Evolutionary conservation across 2,113 vertebrate species (phyloP).

Genomic region (Catharus bicknelli): DNA sequence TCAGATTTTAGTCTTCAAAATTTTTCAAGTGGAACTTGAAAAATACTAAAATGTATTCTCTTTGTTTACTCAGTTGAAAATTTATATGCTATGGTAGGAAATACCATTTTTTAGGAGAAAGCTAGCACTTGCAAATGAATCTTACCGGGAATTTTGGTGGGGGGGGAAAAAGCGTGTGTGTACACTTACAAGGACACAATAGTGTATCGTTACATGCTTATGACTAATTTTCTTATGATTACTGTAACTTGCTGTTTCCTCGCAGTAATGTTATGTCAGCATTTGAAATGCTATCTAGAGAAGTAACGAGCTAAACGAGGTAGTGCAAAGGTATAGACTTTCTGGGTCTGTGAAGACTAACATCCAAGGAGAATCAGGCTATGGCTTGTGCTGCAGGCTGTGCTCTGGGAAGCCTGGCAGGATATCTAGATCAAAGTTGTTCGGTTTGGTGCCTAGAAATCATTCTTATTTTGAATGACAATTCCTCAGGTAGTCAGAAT

Average conservation of each 20-base stretch:
- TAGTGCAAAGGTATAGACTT: not conserved
- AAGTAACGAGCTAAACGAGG: not conserved
- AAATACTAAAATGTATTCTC: not conserved
- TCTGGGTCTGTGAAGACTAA: fast-evolving
- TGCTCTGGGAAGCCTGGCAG: not conserved
- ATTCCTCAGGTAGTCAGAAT: not conserved
- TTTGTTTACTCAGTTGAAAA: not conserved
- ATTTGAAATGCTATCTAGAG: not conserved
- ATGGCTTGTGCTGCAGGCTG: fast-evolving
- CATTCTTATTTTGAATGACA: not conserved
- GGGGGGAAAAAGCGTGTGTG: fast-evolving
- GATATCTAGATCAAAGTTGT: not conserved
- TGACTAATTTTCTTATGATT: not conserved
- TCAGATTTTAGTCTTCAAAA: not conserved
- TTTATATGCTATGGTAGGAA: not conserved
- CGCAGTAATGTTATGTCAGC: not conserved
- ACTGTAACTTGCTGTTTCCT: not conserved
- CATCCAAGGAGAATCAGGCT: not conserved
- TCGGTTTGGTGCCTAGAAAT: not conserved
- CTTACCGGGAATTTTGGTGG: not conserved
- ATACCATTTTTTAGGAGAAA: not conserved
- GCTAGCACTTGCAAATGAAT: not conserved
- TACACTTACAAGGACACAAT: not conserved
- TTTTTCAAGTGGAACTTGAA: not conserved
- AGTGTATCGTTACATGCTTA: not conserved